Evolutionary conservation across 2,797 vertebrate species (phyloP), one percentile per base, ranked within the genome.

Genomic region (Falco novaeseelandiae): DNA sequence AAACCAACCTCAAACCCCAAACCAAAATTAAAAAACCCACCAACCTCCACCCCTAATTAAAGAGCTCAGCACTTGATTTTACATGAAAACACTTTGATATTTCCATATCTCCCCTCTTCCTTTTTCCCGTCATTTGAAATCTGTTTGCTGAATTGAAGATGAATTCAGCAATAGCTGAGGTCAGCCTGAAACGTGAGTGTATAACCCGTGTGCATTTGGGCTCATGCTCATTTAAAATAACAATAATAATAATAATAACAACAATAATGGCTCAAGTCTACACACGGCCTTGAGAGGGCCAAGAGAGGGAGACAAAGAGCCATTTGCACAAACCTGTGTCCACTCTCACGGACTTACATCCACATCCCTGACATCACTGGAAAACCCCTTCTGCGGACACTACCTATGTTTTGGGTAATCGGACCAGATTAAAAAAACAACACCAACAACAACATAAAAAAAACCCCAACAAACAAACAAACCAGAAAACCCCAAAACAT

Each of bases 271-370:
- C 46, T 40, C 77, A 29, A 55, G 54, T 32, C 48, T 55, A 1
- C 65, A 34, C 42, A 1, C 8, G 83, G 71, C 65, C n/a, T 83
- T 25, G 76, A 15, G 83, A 96, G 94, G 14, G 62, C 96, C 96
- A 96, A 95, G 93, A 96, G 96, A 95, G 96, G 95, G 95, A 95
- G 97, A 97, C 94, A 97, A 73, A 96, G 96, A 96, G 88, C 92
- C 46, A 8, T 38, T 23, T 16, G 69, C 55, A 59, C 59, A 6
- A 5, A 0, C 4, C 26, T 9, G 0, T 32, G 90, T 89, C 96
- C 97, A 87, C 73, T 85, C 81, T 0, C 26, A 5, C 1, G 58
- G 72, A 4, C 42, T 52, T 38, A 38, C 36, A 38, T 38, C 55
- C 29, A 16, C 65, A 63, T 4, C 59, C 65, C 61, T 44, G 69